Conservation (phyloP, 2,888 invertebrate species). For the Tridacna crocea region DNA sequence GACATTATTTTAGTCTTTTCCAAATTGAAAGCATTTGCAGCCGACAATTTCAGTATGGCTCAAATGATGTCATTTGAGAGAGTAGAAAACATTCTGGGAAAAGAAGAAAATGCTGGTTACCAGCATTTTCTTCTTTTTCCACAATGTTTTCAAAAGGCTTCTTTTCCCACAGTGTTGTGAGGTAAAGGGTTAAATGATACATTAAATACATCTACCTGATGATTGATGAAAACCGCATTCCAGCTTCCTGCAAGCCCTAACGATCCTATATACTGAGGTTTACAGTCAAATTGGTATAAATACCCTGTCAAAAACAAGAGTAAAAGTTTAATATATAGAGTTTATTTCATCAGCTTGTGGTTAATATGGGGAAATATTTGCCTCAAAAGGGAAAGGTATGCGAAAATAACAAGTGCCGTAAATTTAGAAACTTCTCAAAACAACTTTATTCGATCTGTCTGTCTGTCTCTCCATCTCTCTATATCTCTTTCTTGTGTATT, state of each 20-base stretch:
- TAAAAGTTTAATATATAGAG: too few species aligned
- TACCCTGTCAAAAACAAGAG: background rate
- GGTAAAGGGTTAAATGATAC: too few species aligned
- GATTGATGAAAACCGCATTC: constrained; percentile 1
- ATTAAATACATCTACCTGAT: background rate
- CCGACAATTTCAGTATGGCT: background rate
- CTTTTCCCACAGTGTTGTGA: too few species aligned
- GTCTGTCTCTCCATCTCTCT: background rate
- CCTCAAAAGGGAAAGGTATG: too few species aligned
- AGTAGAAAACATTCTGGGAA: too few species aligned
- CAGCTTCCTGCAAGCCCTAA: background rate
- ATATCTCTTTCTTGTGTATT: too few species aligned
- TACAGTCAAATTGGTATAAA: constrained; percentile 15
- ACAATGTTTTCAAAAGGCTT: too few species aligned
- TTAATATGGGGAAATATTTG: too few species aligned
- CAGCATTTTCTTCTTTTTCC: too few species aligned
- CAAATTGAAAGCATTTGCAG: background rate
- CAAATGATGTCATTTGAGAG: background rate
- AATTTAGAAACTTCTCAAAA: background rate
- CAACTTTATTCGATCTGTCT: background rate
- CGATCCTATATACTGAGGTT: background rate
- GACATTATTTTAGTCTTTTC: background rate
- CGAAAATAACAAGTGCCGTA: background rate
- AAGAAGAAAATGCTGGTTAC: too few species aligned
- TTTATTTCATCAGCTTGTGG: too few species aligned